A percentile compares a stretch with the other conserved stretches of the same genome.
Evolutionary conservation across 2,113 vertebrate genomes (phyloP).

Genomic region (Melanotaenia duboulayi): DNA sequence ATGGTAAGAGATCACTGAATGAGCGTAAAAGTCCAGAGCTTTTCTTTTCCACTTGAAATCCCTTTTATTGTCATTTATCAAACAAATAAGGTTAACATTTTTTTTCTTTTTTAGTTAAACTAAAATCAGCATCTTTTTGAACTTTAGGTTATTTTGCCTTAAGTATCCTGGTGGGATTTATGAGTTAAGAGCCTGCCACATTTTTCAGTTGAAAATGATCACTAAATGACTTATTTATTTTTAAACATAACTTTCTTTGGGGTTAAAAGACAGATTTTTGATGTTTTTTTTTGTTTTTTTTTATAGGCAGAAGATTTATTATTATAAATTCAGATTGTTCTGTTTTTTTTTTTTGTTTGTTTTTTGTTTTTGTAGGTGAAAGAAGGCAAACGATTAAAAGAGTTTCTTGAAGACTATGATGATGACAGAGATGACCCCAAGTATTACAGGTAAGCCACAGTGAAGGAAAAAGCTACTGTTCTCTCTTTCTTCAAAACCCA

Average conservation of each 20-base stretch:
- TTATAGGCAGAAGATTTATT: neutral
- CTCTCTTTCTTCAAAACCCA: neutral
- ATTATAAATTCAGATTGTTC: neutral
- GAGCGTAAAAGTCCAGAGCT: neutral
- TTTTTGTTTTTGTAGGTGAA: constrained; percentile 84
- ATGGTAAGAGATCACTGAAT: constrained; percentile 81
- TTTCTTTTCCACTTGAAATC: neutral
- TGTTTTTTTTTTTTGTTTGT: too few relatives aligned
- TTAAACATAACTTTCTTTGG: neutral
- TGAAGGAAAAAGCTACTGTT: neutral
- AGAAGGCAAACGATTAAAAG: constrained; percentile 97
- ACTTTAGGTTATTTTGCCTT: too few relatives aligned
- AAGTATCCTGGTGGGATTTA: too few relatives aligned
- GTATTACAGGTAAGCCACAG: constrained; percentile 89
- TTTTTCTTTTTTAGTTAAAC: too few relatives aligned
- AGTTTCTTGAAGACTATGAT: constrained; percentile 99
- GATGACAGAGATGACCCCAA: constrained; percentile 98
- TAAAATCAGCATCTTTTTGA: too few relatives aligned
- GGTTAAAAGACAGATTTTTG: neutral
- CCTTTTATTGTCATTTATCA: too few relatives aligned
- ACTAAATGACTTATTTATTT: too few relatives aligned
- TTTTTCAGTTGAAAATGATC: too few relatives aligned
- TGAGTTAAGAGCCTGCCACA: too few relatives aligned
- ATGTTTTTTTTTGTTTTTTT: neutral
- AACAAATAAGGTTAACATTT: too few relatives aligned